Conservation (phyloP, 2,113 vertebrate species). For the Ophthalmolycus amberensis region DNA sequence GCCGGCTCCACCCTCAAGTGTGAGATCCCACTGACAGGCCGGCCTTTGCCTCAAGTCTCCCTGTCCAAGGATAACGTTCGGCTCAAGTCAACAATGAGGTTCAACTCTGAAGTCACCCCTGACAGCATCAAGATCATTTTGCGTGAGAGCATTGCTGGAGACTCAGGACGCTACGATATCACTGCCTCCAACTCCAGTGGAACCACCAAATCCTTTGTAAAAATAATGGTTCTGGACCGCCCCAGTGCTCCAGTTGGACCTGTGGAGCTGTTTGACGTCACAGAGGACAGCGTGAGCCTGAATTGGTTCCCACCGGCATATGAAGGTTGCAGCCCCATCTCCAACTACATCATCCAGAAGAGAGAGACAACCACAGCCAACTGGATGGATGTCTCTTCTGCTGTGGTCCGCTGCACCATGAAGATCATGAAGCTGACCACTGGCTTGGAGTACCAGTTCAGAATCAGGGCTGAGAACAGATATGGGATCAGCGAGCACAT, state of each 20-base stretch:
- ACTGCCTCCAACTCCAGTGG: slow-evolving; percentile 95
- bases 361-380: slow-evolving; percentile 95
- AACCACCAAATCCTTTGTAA: slow-evolving; percentile 93
- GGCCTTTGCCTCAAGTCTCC: slow-evolving; percentile 92
- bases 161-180: slow-evolving; percentile 95
- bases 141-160: slow-evolving; percentile 91
- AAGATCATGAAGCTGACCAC: slow-evolving; percentile 95
- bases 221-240: slow-evolving; percentile 93
- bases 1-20: slow-evolving; percentile 96
- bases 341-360: slow-evolving; percentile 96
- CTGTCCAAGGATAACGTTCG: slow-evolving; percentile 89
- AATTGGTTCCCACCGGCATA: slow-evolving; percentile 94
- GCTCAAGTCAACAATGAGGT: slow-evolving; percentile 95
- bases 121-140: slow-evolving; percentile 93
- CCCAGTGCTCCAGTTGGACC: slow-evolving; percentile 93
- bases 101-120: slow-evolving; percentile 93
- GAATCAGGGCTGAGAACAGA: slow-evolving; percentile 97
- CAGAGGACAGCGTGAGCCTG: slow-evolving; percentile 91
- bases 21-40: slow-evolving; percentile 94
- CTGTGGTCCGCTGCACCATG: slow-evolving; percentile 92
- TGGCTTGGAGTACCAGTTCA: slow-evolving; percentile 97
- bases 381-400: slow-evolving; percentile 96
- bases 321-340: slow-evolving; percentile 96
- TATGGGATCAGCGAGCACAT: slow-evolving; percentile 97
- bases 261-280: slow-evolving; percentile 90